Evolutionary conservation across 2,113 vertebrate genomes (phyloP), one percentile per base, ranked within the genome.

Genomic region (Aegotheles bennettii): DNA sequence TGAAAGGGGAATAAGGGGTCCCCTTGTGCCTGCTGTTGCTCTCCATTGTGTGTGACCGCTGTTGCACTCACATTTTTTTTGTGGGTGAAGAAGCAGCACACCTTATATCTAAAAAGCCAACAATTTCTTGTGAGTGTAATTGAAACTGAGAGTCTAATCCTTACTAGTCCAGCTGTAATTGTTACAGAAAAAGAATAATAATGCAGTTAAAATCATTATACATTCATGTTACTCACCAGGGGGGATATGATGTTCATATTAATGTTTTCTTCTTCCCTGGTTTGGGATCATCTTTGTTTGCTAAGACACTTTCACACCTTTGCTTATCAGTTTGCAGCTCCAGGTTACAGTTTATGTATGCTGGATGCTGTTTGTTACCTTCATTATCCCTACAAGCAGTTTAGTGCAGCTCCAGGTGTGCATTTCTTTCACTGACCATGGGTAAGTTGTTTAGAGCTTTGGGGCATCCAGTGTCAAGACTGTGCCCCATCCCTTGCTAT

Each of bases 401-500:
- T 67, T 16, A 53, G 64, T 67, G 36, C 20, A 12, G 36, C 42
- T 76, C 53, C 26, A 25, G 23, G 10, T 45, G 17, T 64, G 17
- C 8, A 2, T 60, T 64, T 54, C 50, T 83, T 29, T 19, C 16
- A 33, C 21, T 12, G 16, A 15, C 35, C 5, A 3, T 4, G 10
- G 23, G 20, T 10, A 69, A 51, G 12, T 21, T 61, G 4, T 21
- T 75, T 11, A 21, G 24, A 48, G 25, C 24, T 74, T 10, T 38
- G 40, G 13, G 3, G 4, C 70, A 19, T 48, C 20, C 31, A 20
- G 29, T 4, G 29, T 43, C 21, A 47, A 28, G 19, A 38, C 25
- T 54, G n/a, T 19, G 36, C 7, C n/a, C 29, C 7, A 1, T 29
- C 0, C 0, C 54, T 53, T 74, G 14, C 29, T 11, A 11, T 33